phyloP scores from a whole-genome alignment of 2,888 invertebrate genomes.

The Laspeyria flexula region DNA sequence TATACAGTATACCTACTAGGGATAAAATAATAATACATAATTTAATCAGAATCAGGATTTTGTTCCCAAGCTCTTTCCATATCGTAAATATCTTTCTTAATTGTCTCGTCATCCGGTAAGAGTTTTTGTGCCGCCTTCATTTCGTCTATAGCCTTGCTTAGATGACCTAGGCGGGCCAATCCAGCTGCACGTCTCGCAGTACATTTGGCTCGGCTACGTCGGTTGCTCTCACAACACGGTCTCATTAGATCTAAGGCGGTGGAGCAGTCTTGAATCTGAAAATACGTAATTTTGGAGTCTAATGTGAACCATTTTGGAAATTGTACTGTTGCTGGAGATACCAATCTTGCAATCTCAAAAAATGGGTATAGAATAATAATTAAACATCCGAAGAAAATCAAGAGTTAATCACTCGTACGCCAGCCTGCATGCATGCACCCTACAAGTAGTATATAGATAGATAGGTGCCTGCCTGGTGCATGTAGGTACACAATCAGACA shows the following conservation, averaged over 20 bases:
- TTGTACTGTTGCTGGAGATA: too few relatives aligned
- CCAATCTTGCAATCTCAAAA: too few relatives aligned
- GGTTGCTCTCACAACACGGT: slow-evolving; percentile 90
- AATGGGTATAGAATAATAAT: too few relatives aligned
- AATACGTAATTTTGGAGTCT: not conserved
- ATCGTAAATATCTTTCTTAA: slow-evolving; percentile 88
- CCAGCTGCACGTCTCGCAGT: slow-evolving; percentile 91
- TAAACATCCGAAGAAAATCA: too few relatives aligned
- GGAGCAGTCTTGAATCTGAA: slow-evolving; percentile 77
- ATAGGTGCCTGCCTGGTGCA: too few relatives aligned
- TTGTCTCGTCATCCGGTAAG: slow-evolving; percentile 86
- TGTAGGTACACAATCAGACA: too few relatives aligned
- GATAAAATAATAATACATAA: not conserved
- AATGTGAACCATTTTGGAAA: not conserved
- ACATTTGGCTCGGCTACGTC: slow-evolving; percentile 89
- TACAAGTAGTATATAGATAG: too few relatives aligned
- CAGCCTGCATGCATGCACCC: too few relatives aligned
- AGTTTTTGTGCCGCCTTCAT: slow-evolving; percentile 90
- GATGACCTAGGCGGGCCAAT: slow-evolving; percentile 89
- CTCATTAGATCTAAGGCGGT: slow-evolving; percentile 91
- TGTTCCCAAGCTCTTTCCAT: slow-evolving; percentile 93
- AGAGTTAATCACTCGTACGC: too few relatives aligned
- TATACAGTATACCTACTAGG: too few relatives aligned
- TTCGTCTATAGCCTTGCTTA: slow-evolving; percentile 90
- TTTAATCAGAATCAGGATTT: slow-evolving; percentile 87